Evolutionary conservation across 2,113 vertebrate species (phyloP).

Genomic region (Oryzias javanicus): DNA sequence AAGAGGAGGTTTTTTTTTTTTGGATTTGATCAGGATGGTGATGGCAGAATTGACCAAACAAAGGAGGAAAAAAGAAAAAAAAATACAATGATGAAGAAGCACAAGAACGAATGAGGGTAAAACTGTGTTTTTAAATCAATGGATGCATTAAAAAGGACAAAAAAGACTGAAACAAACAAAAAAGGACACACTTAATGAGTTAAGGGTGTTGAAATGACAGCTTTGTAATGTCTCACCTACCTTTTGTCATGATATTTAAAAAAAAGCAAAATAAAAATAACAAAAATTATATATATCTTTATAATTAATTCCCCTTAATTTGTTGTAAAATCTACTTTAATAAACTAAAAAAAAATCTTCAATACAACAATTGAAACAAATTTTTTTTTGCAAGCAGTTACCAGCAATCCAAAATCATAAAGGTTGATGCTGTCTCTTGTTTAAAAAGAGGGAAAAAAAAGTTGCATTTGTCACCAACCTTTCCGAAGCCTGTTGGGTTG

Average conservation of each 20-base stretch:
- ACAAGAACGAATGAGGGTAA: conserved; percentile 62
- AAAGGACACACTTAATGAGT: conserved; percentile 75
- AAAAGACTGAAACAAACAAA: conserved; percentile 64
- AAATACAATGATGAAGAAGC: conserved; percentile 80
- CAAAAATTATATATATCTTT: conserved; percentile 42
- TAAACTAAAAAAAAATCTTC: conserved; percentile 9
- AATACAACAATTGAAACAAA: conserved; percentile 22
- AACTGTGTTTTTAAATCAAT: conserved; percentile 63
- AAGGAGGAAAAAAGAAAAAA: conserved; percentile 78
- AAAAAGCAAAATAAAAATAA: conserved; percentile 17
- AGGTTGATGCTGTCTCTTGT: conserved; percentile 79
- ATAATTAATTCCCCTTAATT: conserved; percentile 4
- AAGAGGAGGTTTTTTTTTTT: conserved; percentile 34
- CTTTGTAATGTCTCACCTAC: conserved; percentile 89
- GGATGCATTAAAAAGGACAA: conserved; percentile 49
- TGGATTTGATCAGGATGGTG: conserved; percentile 55
- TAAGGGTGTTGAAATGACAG: conserved; percentile 74
- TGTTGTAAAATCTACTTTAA: conserved; percentile 13
- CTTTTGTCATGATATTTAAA: conserved; percentile 67
- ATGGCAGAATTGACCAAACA: conserved; percentile 82
- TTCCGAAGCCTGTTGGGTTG: conserved; percentile 86
- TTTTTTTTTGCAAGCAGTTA: conserved; percentile 79
- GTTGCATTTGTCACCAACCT: conserved; percentile 81
- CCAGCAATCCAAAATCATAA: conserved; percentile 86
- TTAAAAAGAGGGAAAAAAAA: conserved; percentile 60